Conservation (phyloP, 2,797 vertebrate genomes). For the Artibeus jamaicensis region DNA sequence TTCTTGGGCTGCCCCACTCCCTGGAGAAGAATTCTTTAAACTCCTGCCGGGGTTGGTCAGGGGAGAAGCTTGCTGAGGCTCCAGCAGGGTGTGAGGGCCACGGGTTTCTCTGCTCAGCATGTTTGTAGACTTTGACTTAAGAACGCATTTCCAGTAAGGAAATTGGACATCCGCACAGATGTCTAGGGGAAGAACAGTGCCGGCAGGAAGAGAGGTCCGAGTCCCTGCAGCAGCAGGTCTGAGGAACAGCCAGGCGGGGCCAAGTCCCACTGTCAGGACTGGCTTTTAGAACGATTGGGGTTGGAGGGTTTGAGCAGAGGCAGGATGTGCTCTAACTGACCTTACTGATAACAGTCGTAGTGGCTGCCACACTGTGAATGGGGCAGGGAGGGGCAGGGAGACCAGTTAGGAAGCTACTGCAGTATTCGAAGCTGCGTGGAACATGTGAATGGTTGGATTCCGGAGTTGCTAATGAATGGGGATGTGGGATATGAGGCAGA, state of each 20-base stretch:
- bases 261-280: neutral
- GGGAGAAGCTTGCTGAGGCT: neutral
- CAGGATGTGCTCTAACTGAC: neutral
- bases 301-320: neutral
- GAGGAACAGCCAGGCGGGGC: neutral
- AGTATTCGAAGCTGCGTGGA: neutral
- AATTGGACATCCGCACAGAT: too few species aligned
- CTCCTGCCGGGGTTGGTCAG: neutral
- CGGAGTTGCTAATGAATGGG: neutral
- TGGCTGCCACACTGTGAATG: neutral
- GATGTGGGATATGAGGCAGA: neutral
- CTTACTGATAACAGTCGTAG: fast-evolving
- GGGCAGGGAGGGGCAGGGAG: neutral
- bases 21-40: neutral
- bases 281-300: neutral
- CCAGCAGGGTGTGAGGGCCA: neutral
- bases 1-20: neutral
- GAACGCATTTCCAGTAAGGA: neutral
- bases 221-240: neutral
- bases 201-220: neutral
- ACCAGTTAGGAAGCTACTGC: neutral
- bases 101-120: neutral
- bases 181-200: neutral
- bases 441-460: neutral
- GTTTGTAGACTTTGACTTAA: neutral